A percentile compares a stretch with the other conserved stretches of the same genome.
Evolutionary conservation across 64 coral and sea anemone genomes (phyloP).

Genomic region (Orbicella faveolata): DNA sequence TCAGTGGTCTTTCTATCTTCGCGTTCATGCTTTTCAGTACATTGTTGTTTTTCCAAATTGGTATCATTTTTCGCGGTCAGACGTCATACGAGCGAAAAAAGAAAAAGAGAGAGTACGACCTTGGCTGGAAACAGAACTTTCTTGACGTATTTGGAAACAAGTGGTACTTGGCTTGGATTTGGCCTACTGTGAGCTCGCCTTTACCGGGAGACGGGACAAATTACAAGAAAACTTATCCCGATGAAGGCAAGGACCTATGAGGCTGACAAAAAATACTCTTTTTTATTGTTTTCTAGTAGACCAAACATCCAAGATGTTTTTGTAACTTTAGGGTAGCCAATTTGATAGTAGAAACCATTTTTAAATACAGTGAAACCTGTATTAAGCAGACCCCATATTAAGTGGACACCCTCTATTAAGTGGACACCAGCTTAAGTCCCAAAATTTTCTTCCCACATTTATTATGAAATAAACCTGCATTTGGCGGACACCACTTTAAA

Average conservation of each 20-base stretch:
- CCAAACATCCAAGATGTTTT: no score
- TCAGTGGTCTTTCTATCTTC: slow-evolving; percentile 75
- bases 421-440: no score
- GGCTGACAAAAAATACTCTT: no score
- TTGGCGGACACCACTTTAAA: no score
- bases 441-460: no score
- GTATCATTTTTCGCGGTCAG: slow-evolving; percentile 86
- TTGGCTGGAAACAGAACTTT: slow-evolving; percentile 81
- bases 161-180: slow-evolving; percentile 85
- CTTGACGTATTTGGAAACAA: slow-evolving; percentile 69
- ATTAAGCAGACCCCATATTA: no score
- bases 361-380: no score
- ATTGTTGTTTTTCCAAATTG: slow-evolving; percentile 79
- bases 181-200: slow-evolving; percentile 66
- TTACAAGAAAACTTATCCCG: slow-evolving; percentile 49
- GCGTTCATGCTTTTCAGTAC: slow-evolving; percentile 74
- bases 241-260: slow-evolving; percentile 57
- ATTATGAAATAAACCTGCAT: no score
- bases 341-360: no score
- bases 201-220: slow-evolving; percentile 85
- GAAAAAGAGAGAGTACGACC: slow-evolving; percentile 75
- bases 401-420: no score
- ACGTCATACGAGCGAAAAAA: slow-evolving; percentile 91
- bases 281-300: no score
- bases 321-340: no score